Conservation (phyloP, 53 echinoderm and acorn worm species). For the Zoroaster sp. region DNA sequence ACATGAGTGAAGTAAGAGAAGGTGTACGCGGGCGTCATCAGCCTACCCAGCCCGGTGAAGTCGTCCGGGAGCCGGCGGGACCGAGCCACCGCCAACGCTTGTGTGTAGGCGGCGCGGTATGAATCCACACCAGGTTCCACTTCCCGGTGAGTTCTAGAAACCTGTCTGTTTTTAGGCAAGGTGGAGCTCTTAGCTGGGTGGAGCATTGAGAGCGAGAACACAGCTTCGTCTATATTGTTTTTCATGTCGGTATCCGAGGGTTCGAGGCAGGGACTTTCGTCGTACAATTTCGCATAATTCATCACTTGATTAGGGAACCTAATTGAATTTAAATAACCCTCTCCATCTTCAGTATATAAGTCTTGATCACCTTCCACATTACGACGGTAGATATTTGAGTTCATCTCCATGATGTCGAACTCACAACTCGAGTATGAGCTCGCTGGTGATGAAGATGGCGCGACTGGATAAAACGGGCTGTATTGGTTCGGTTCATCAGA, state of each 20-base stretch:
- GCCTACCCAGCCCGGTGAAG: constrained; percentile 39
- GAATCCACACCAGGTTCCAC: constrained; percentile 7
- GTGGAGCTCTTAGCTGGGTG: not conserved
- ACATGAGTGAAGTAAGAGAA: constrained; percentile 75
- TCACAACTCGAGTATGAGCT: not conserved
- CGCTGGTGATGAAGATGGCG: constrained; percentile 11
- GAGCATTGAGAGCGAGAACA: not conserved
- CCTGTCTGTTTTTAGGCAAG: not conserved
- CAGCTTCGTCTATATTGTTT: not conserved
- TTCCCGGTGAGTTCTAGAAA: not conserved
- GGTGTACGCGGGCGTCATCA: constrained; percentile 65
- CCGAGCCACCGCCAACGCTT: constrained; percentile 68
- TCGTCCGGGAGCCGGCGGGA: constrained; percentile 56
- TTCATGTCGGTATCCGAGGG: not conserved
- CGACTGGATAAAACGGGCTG: constrained; percentile 9
- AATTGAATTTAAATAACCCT: not conserved
- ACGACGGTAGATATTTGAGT: not conserved
- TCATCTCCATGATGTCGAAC: not conserved
- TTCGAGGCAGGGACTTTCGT: not conserved
- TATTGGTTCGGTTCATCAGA: not conserved
- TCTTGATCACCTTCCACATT: not conserved
- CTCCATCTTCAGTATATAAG: not conserved
- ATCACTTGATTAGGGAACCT: not conserved
- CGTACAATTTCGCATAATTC: not conserved
- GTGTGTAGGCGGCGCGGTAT: constrained; percentile 67